Conservation (phyloP, 2,888 invertebrate genomes). For the Drosophila multiciliata region DNA sequence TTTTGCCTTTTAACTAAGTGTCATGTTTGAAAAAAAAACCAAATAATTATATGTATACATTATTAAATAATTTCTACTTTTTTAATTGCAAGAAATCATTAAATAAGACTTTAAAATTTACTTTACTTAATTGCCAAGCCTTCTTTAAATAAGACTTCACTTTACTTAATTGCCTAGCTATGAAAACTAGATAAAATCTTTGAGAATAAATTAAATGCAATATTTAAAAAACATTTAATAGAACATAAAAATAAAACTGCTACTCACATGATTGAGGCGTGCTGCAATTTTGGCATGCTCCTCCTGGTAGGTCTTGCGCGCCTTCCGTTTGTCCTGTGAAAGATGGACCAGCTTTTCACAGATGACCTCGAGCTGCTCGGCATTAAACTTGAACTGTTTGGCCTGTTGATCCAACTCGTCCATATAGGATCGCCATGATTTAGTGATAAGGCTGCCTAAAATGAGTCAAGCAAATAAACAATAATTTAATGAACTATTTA, state of each 20-base stretch:
- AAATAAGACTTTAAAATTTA: neutral
- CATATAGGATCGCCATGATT: slow-evolving; percentile 93
- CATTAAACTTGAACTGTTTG: slow-evolving; percentile 92
- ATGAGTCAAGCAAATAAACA: neutral
- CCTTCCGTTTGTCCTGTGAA: slow-evolving; percentile 94
- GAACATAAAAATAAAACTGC: too few species aligned
- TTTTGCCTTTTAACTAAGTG: neutral
- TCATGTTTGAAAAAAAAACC: neutral
- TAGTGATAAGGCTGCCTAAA: slow-evolving; percentile 88
- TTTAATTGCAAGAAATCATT: neutral
- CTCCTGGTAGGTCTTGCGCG: slow-evolving; percentile 94
- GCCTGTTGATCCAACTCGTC: slow-evolving; percentile 95
- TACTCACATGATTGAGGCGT: slow-evolving; percentile 91
- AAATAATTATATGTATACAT: neutral
- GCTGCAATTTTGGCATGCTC: slow-evolving; percentile 93
- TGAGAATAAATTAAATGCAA: neutral
- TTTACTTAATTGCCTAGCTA: neutral
- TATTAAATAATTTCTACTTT: neutral
- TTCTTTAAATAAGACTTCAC: neutral
- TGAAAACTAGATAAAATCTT: neutral
- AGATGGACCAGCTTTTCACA: slow-evolving; percentile 93
- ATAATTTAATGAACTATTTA: too few species aligned
- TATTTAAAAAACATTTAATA: neutral
- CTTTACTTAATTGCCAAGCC: neutral
- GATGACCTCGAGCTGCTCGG: slow-evolving; percentile 92